phyloP scores from a whole-genome alignment of 2,888 invertebrate genomes.

The Villa cingulata region DNA sequence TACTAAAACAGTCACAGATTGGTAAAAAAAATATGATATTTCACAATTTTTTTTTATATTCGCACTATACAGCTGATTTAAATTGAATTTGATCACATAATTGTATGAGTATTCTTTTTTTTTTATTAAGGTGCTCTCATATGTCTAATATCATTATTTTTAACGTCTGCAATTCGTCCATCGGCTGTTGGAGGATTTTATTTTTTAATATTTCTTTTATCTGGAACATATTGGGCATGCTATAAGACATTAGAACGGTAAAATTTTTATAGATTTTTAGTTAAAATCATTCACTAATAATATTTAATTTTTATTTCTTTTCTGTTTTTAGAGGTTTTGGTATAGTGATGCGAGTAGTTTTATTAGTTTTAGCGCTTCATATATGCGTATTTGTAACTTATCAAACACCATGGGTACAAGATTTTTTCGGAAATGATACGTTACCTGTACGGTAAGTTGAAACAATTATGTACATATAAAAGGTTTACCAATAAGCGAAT shows the following conservation, averaged over 20 bases:
- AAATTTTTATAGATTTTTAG: not conserved
- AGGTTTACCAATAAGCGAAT: slow-evolving; percentile 4
- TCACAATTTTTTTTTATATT: slow-evolving; percentile 1
- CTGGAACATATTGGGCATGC: slow-evolving; percentile 79
- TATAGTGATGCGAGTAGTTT: slow-evolving; percentile 51
- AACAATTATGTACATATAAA: slow-evolving; percentile 4
- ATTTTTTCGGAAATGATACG: slow-evolving; percentile 50
- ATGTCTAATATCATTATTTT: slow-evolving; percentile 29
- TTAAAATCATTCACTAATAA: not conserved
- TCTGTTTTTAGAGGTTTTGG: slow-evolving; percentile 49
- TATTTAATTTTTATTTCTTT: not conserved
- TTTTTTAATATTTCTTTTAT: slow-evolving; percentile 69
- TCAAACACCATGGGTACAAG: slow-evolving; percentile 72
- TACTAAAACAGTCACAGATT: not conserved
- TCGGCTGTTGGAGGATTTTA: slow-evolving; percentile 74
- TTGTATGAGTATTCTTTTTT: not conserved
- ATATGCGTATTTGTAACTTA: slow-evolving; percentile 60
- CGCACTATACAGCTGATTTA: not conserved
- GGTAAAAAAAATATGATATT: not conserved
- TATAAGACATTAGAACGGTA: slow-evolving; percentile 54
- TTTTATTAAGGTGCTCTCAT: slow-evolving; percentile 27
- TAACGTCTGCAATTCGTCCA: slow-evolving; percentile 53
- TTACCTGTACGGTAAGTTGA: slow-evolving; percentile 57
- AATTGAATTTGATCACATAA: too few relatives aligned
- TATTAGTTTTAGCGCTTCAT: slow-evolving; percentile 65